These are phyloP conservation scores for Squalus acanthias DNA, from an alignment of 2,797 vertebrate genomes.

Conservation along the genomic window DNA sequence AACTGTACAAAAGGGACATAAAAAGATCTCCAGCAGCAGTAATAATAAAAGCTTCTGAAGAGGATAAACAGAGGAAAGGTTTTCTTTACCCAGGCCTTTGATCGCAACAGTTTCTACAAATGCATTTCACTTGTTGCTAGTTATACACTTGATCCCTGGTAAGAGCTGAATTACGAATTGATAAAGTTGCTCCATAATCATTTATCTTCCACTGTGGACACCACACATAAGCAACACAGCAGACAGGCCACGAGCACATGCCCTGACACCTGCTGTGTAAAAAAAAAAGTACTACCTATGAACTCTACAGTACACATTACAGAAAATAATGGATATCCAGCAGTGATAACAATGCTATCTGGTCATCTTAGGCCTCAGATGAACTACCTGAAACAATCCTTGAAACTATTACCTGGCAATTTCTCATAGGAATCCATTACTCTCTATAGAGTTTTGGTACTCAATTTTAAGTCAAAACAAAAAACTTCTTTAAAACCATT, in stretches of 20 bases:
- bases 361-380: background rate
- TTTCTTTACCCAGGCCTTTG: background rate
- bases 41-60: conserved; percentile 31
- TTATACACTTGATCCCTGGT: background rate
- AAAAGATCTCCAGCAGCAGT: conserved; percentile 30
- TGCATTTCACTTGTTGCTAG: background rate
- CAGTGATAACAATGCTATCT: background rate
- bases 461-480: background rate
- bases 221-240: background rate
- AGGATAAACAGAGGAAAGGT: conserved; percentile 21
- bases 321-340: background rate
- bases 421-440: background rate
- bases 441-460: background rate
- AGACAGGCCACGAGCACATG: background rate
- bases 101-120: background rate
- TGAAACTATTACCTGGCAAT: background rate
- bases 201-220: conserved; percentile 13
- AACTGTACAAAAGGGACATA: conserved; percentile 35
- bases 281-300: background rate
- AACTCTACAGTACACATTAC: background rate
- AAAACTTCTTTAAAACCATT: background rate
- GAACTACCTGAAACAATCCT: background rate
- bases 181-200: background rate
- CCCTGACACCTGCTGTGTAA: background rate
- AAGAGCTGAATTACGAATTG: background rate